phyloP scores from a whole-genome alignment of 2,888 invertebrate genomes.

The Saturnia japonica region DNA sequence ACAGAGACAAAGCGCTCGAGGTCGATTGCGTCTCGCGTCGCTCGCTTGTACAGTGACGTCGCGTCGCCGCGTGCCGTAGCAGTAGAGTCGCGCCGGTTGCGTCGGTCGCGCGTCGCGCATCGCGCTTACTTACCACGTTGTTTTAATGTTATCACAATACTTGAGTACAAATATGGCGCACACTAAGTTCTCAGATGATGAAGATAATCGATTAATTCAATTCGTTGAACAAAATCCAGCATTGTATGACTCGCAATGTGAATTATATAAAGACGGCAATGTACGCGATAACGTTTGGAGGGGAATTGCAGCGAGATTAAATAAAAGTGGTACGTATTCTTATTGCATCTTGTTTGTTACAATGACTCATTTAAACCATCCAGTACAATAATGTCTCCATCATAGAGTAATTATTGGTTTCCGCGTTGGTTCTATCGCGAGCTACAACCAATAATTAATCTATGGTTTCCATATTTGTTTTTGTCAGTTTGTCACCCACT shows the following conservation, averaged over 20 bases:
- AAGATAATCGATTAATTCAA: conserved; percentile 6
- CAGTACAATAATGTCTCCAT: not conserved
- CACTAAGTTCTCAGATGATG: conserved; percentile 9
- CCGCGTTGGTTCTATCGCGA: too few species aligned
- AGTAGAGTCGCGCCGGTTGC: conserved; percentile 15
- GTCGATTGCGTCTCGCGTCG: conserved; percentile 9
- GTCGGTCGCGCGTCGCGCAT: conserved; percentile 17
- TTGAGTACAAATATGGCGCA: conserved; percentile 14
- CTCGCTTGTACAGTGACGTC: not conserved
- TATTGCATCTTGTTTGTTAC: not conserved
- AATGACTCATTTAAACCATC: not conserved
- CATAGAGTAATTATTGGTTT: too few species aligned
- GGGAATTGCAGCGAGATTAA: conserved; percentile 8
- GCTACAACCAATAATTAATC: too few species aligned
- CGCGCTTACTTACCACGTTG: not conserved
- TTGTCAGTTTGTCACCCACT: not conserved
- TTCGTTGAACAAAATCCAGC: conserved; percentile 7
- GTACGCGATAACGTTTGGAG: conserved; percentile 14
- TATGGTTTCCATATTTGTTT: too few species aligned
- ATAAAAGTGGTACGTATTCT: conserved; percentile 13
- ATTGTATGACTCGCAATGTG: conserved; percentile 11
- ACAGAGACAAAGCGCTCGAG: conserved; percentile 9
- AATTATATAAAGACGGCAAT: conserved; percentile 7
- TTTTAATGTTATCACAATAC: not conserved
- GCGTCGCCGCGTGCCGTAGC: not conserved